Conservation (phyloP, 2,797 vertebrate genomes). For the Pitangus sulphuratus region DNA sequence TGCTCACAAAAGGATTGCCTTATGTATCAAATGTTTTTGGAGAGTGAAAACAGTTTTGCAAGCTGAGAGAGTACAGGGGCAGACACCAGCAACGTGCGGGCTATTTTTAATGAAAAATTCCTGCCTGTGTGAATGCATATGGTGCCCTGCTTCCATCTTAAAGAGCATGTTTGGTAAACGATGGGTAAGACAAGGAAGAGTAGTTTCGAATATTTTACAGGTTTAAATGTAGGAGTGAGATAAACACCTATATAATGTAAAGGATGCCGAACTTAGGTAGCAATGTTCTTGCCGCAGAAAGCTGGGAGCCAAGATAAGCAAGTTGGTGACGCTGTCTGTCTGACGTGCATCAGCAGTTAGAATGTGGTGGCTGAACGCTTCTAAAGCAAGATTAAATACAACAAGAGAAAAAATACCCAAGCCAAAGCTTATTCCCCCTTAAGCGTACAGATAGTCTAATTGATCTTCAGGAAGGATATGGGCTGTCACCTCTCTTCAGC, state of each 20-base stretch:
- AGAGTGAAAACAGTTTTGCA: neutral
- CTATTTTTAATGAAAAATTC: neutral
- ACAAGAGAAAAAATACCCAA: neutral
- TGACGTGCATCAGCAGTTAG: neutral
- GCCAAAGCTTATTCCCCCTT: neutral
- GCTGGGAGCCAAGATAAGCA: neutral
- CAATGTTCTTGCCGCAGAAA: neutral
- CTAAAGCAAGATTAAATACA: neutral
- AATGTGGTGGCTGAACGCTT: neutral
- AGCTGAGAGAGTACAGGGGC: neutral
- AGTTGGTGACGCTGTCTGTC: neutral
- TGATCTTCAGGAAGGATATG: constrained; percentile 7
- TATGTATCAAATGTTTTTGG: neutral
- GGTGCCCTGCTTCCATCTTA: neutral
- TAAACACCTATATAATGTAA: neutral
- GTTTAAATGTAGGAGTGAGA: neutral
- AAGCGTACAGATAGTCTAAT: neutral
- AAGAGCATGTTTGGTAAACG: neutral
- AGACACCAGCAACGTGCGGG: neutral
- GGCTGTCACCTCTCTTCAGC: neutral
- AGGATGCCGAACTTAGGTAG: neutral
- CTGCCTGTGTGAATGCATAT: neutral
- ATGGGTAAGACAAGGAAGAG: neutral
- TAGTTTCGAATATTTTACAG: neutral
- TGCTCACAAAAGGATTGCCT: neutral